phyloP scores from a whole-genome alignment of 2,888 invertebrate species.

The Dryococelus australis region DNA sequence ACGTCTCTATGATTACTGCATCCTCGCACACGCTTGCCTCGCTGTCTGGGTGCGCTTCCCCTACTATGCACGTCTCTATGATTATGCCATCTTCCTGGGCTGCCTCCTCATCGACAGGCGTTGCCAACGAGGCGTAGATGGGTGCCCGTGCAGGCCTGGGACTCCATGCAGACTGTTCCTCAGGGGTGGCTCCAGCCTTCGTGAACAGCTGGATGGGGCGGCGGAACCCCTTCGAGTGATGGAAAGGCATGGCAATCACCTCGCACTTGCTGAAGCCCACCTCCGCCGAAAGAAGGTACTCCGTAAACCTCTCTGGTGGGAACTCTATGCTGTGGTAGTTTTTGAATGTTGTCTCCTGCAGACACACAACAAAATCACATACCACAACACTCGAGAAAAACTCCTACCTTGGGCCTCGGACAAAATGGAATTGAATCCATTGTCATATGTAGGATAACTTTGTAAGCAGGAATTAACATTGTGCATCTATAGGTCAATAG shows the following conservation, averaged over 20 bases:
- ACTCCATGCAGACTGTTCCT: constrained; percentile 25
- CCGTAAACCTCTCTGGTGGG: constrained; percentile 91
- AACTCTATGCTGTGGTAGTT: constrained; percentile 88
- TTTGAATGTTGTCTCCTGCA: constrained; percentile 82
- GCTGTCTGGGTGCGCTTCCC: no score
- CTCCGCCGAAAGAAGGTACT: constrained; percentile 87
- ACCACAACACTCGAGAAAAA: not conserved
- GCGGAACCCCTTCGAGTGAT: constrained; percentile 88
- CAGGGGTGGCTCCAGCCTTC: constrained; percentile 48
- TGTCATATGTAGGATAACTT: no score
- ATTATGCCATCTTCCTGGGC: not conserved
- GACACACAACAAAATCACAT: constrained; percentile 51
- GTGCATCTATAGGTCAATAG: no score
- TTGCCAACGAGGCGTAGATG: not conserved
- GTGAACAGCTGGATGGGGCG: constrained; percentile 70
- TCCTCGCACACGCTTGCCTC: not conserved
- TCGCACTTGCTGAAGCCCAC: constrained; percentile 93
- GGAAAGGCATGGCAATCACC: constrained; percentile 79
- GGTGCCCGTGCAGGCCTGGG: not conserved
- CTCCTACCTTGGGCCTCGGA: no score
- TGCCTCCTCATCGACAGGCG: not conserved
- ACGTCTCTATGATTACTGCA: not conserved
- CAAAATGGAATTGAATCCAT: no score
- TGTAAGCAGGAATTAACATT: no score
- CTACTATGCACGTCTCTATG: not conserved